Percentiles rank a stretch among this genome's conserved stretches.
phyloP scores from a whole-genome alignment of 2,888 invertebrate genomes.

The Agonopterix alstromeriana region DNA sequence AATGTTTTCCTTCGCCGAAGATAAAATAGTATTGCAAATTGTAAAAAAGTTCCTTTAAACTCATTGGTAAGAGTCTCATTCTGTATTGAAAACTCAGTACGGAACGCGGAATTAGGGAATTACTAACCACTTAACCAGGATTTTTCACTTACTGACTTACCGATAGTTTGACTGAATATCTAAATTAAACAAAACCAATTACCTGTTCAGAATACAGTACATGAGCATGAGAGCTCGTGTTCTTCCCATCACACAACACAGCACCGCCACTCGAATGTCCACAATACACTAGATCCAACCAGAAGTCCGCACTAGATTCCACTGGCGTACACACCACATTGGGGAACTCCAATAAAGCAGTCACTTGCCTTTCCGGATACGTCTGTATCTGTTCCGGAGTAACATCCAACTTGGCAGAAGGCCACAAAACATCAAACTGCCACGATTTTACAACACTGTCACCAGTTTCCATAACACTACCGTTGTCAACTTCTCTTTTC shows the following conservation, averaged over 20 bases:
- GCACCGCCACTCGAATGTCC: constrained; percentile 81
- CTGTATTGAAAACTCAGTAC: no score
- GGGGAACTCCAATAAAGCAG: constrained; percentile 85
- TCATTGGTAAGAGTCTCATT: no score
- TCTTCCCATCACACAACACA: constrained; percentile 81
- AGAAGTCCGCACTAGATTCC: constrained; percentile 80
- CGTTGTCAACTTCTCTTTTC: constrained; percentile 15
- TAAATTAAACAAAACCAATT: constrained; percentile 1
- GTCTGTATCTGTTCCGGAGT: constrained; percentile 87
- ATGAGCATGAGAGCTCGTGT: constrained; percentile 72
- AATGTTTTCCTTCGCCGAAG: no score
- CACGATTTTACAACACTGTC: constrained; percentile 66
- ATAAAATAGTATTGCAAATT: no score
- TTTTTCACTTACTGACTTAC: no score
- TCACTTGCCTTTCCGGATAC: constrained; percentile 85
- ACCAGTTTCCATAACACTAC: constrained; percentile 54
- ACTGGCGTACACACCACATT: constrained; percentile 82
- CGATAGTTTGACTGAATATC: no score
- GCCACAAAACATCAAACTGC: constrained; percentile 89
- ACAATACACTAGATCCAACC: constrained; percentile 88
- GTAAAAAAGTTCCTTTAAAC: no score
- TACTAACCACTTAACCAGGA: no score
- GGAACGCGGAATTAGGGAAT: no score
- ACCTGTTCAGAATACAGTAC: constrained; percentile 88
- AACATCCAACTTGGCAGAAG: constrained; percentile 82